Conservation (phyloP, 2,797 vertebrate species). For the Ceyx erithaca region DNA sequence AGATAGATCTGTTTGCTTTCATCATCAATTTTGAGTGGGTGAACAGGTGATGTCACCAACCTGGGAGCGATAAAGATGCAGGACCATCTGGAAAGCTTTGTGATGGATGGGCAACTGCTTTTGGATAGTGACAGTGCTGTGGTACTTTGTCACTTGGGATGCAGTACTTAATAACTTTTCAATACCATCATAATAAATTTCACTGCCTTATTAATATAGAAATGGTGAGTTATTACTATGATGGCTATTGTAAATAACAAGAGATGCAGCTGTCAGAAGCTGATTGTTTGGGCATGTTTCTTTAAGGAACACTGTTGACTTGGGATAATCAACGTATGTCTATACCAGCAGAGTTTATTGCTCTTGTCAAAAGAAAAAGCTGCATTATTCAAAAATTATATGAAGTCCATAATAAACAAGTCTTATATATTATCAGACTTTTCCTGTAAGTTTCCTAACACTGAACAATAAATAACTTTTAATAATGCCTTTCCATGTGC, state of each 20-base stretch:
- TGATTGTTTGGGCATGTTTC: constrained; percentile 84
- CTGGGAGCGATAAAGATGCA: constrained; percentile 93
- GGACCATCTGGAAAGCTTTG: constrained; percentile 90
- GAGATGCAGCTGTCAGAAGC: constrained; percentile 83
- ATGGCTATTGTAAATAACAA: constrained; percentile 93
- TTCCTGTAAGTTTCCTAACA: constrained; percentile 80
- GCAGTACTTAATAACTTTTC: constrained; percentile 91
- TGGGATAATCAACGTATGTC: constrained; percentile 80
- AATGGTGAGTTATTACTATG: constrained; percentile 93
- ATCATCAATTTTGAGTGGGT: constrained; percentile 95
- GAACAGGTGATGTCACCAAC: constrained; percentile 97
- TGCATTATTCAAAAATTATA: constrained; percentile 82
- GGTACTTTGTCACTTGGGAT: constrained; percentile 94
- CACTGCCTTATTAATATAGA: constrained; percentile 95
- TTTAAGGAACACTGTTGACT: constrained; percentile 83
- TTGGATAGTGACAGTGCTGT: constrained; percentile 88
- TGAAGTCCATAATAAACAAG: constrained; percentile 80
- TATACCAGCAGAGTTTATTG: constrained; percentile 81
- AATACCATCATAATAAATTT: constrained; percentile 96
- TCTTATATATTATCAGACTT: constrained; percentile 84
- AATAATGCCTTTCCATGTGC: constrained; percentile 79
- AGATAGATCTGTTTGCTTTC: constrained; percentile 99
- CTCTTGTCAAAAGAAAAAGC: constrained; percentile 82
- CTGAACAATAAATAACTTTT: constrained; percentile 75
- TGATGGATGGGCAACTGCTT: constrained; percentile 90